A percentile compares a stretch with the other conserved stretches of the same genome.
Evolutionary conservation across 2,113 vertebrate species (phyloP).

Genomic region (Micromys minutus): DNA sequence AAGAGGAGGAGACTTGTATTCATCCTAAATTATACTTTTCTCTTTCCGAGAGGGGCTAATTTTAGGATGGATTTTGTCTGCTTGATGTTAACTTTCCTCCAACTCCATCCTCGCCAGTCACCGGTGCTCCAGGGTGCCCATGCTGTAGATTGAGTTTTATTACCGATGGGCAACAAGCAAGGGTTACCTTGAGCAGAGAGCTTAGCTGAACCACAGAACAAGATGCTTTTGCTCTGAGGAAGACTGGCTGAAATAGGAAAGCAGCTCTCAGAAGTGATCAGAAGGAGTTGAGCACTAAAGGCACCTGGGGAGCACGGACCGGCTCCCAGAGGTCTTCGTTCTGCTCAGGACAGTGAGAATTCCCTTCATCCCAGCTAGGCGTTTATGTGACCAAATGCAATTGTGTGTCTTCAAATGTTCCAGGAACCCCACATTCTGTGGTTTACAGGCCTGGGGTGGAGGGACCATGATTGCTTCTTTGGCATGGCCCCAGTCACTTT

Average conservation of each 20-base stretch:
- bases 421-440: background rate
- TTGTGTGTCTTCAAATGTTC: background rate
- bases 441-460: background rate
- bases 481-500: background rate
- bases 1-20: background rate
- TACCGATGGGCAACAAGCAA: background rate
- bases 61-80: background rate
- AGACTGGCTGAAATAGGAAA: background rate
- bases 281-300: background rate
- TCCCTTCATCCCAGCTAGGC: background rate
- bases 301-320: accelerated
- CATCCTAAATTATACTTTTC: background rate
- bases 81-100: background rate
- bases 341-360: no score
- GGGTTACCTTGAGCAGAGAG: background rate
- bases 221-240: background rate
- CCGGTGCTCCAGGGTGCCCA: background rate
- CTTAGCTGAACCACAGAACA: background rate
- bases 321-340: background rate
- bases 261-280: background rate
- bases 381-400: no score
- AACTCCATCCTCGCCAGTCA: background rate
- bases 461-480: background rate
- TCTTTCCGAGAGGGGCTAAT: background rate
- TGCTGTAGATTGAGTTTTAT: background rate